A percentile compares a stretch with the other conserved stretches of the same genome.
Conservation (phyloP, 53 echinoderm and acorn worm genomes). For the Zoroaster sp. region DNA sequence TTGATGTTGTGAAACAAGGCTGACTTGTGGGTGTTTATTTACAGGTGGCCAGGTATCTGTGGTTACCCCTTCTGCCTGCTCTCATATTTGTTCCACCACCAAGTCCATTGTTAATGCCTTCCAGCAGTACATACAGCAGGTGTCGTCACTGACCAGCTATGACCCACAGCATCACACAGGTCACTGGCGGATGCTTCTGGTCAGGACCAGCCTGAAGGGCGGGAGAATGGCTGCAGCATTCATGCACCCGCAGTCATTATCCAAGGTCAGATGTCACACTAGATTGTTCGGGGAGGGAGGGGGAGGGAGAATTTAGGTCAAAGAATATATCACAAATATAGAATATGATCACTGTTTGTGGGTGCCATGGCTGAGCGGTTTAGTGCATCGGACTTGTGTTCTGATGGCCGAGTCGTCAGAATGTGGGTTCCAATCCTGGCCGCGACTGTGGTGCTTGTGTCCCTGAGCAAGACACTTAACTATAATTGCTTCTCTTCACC, state of each 20-base stretch:
- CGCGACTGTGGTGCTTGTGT: no score
- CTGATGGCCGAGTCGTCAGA: no score
- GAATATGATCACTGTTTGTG: no score
- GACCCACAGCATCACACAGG: constrained; percentile 80
- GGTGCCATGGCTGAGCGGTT: no score
- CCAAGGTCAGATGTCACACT: constrained; percentile 59
- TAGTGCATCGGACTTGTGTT: no score
- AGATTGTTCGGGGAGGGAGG: no score
- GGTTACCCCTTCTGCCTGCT: constrained; percentile 72
- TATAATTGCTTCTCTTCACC: no score
- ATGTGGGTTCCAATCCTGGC: no score
- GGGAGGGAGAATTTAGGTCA: no score
- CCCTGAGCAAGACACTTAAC: no score
- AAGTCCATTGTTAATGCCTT: constrained; percentile 76
- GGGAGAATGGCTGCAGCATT: constrained; percentile 83
- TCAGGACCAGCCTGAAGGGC: constrained; percentile 74
- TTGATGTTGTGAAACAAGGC: no score
- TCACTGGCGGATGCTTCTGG: constrained; percentile 84
- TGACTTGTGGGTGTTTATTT: neutral
- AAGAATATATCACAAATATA: no score
- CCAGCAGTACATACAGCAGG: constrained; percentile 77
- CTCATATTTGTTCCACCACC: constrained; percentile 58
- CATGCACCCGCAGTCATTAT: constrained; percentile 73
- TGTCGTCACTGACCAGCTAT: constrained; percentile 59
- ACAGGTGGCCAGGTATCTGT: constrained; percentile 84